phyloP scores from a whole-genome alignment of 2,113 vertebrate species.

The Sylvietta virens region DNA sequence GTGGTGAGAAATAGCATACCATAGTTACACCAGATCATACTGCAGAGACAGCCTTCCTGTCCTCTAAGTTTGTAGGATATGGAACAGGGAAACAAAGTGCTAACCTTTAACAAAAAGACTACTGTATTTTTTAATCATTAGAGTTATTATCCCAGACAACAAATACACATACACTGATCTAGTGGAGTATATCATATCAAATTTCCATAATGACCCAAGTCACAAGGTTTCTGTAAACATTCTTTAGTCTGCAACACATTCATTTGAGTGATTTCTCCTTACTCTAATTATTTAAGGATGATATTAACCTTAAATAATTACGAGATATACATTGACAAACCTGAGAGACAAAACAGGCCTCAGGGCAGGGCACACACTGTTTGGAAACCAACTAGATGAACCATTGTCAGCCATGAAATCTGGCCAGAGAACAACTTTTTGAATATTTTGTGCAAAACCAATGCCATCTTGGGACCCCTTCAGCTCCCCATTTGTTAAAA shows the following conservation, averaged over 20 bases:
- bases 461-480: neutral
- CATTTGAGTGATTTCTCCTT: neutral
- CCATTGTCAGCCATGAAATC: neutral
- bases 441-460: neutral
- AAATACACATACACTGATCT: neutral
- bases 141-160: neutral
- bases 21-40: neutral
- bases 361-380: fast-evolving
- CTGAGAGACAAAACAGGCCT: neutral
- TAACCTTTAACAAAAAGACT: neutral
- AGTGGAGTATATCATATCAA: neutral
- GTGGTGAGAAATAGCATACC: neutral
- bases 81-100: neutral
- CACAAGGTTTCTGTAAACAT: neutral
- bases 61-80: neutral
- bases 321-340: neutral
- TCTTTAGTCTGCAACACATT: neutral
- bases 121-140: neutral
- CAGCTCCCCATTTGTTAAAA: neutral
- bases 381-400: neutral
- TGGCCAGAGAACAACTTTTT: neutral
- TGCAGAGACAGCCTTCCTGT: neutral
- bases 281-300: too few species aligned
- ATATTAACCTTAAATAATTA: neutral
- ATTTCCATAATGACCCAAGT: neutral